These are phyloP conservation scores for Pelodytes ibericus DNA, from an alignment of 2,797 vertebrate species.

Conservation along the genomic window DNA sequence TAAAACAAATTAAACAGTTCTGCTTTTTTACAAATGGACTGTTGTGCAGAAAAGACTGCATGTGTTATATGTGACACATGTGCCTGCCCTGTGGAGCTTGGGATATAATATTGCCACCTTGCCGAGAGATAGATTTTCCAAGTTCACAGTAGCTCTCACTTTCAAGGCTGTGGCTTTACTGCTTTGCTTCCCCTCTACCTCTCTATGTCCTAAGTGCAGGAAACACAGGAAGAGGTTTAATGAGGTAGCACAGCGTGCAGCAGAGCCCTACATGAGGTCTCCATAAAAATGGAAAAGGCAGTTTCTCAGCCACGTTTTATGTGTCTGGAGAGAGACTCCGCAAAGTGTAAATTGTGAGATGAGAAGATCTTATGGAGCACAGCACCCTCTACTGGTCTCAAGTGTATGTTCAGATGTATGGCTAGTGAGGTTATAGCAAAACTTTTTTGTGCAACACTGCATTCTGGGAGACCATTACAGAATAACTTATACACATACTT, in stretches of 20 bases:
- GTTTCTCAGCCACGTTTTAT: conserved; percentile 43
- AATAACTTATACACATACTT: too few species aligned
- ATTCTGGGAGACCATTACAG: too few species aligned
- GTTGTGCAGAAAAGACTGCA: too few species aligned
- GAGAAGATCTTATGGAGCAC: conserved; percentile 13
- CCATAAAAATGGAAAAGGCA: conserved; percentile 49
- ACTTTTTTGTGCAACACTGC: too few species aligned
- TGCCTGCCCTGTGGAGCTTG: too few species aligned
- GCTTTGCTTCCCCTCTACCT: conserved; percentile 26
- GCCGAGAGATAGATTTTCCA: not conserved
- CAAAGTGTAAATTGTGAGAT: conserved; percentile 6
- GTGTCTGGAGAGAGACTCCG: conserved; percentile 23
- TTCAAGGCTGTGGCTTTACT: conserved; percentile 9
- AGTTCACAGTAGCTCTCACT: not conserved
- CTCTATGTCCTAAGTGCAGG: conserved; percentile 28
- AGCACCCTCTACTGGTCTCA: conserved; percentile 29
- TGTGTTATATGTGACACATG: not conserved
- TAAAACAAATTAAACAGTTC: too few species aligned
- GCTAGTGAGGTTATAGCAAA: too few species aligned
- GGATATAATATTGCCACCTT: not conserved
- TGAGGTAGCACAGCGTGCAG: conserved; percentile 52
- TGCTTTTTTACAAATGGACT: too few species aligned
- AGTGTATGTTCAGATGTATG: too few species aligned
- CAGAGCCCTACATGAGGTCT: conserved; percentile 47
- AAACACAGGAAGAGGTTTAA: conserved; percentile 54